Base-by-base conservation (phyloP, 2,888 invertebrate species). In the Lithophane semibrunnea region DNA sequence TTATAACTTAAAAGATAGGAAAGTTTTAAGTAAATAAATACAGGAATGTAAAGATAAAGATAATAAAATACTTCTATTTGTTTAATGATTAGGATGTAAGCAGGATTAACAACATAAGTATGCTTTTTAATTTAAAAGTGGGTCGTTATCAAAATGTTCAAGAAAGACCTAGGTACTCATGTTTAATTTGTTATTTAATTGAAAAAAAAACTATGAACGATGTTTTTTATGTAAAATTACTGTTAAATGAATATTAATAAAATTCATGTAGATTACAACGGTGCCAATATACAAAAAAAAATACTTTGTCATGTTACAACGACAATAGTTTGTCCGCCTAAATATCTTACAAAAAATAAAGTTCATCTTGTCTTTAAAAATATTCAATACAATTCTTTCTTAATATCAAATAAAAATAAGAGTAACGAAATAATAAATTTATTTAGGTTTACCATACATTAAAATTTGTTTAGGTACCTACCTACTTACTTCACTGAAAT, bases 21-120 rank as follows among this genome's bases (percentile, higher is more conserved):
- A 67, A 65, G 80, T 84, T 69, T 29, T 63, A 52, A 0, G 21
- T 56, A 79, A 84, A 79, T 66, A 84, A 79, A 84, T 61, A 73
- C 42, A 63, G 13, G 56, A 79, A 70, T 58, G 7, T 69, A 70
- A 66, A 73, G 66, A 79, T 82, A 84, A 69, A 58, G 52, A 66
- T n/a, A 73, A 58, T 61, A 66, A 24, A 52, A 58, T 47, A 13
- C 65, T 72, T 63, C 2, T 84, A 66, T 82, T 82, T 84, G 66
- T 70, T 52, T n/a, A 16, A 66, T 73, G 69, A 78, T 81, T 72
- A 69, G n/a, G 24, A 66, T 84, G 65, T 58, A 18, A 18, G 52
- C 24, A 49, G 66, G 79, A 79, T 84, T 79, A 61, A 21, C 42
- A 18, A 47, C 1, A 13, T 56, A 52, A 29, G 54, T 18, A n/a